These are phyloP conservation scores for Neofelis nebulosa DNA, from an alignment of 2,113 vertebrate species.

Conservation along the genomic window DNA sequence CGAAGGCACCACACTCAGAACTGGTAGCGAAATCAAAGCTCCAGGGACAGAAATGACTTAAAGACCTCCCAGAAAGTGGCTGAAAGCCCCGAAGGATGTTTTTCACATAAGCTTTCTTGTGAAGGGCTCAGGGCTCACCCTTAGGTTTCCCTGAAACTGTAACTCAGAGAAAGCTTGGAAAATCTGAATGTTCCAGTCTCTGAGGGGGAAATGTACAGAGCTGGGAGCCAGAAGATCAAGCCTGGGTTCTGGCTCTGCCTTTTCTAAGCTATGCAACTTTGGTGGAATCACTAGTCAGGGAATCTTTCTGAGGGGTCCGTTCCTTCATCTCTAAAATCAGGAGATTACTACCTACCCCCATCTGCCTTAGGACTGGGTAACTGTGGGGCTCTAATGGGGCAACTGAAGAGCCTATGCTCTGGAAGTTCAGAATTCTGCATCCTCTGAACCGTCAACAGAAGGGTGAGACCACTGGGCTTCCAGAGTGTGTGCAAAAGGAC, in stretches of 20 bases:
- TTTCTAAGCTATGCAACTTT: neutral
- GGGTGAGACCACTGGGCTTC: neutral
- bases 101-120: neutral
- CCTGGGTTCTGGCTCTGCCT: neutral
- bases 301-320: neutral
- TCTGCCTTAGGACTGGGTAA: neutral
- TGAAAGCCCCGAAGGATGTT: neutral
- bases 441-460: neutral
- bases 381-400: neutral
- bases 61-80: constrained; percentile 68
- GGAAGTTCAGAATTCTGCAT: neutral
- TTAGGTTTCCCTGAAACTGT: neutral
- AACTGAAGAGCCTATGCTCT: neutral
- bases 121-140: neutral
- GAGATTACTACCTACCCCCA: neutral
- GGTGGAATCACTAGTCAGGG: neutral
- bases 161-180: neutral
- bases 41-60: constrained; percentile 21
- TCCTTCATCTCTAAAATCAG: constrained; percentile 31
- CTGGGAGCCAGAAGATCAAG: neutral
- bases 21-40: constrained; percentile 50
- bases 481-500: neutral
- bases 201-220: neutral
- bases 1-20: constrained; percentile 4
- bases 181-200: neutral